phyloP scores from a whole-genome alignment of 2,888 invertebrate species.

The Octonoba sinensis region DNA sequence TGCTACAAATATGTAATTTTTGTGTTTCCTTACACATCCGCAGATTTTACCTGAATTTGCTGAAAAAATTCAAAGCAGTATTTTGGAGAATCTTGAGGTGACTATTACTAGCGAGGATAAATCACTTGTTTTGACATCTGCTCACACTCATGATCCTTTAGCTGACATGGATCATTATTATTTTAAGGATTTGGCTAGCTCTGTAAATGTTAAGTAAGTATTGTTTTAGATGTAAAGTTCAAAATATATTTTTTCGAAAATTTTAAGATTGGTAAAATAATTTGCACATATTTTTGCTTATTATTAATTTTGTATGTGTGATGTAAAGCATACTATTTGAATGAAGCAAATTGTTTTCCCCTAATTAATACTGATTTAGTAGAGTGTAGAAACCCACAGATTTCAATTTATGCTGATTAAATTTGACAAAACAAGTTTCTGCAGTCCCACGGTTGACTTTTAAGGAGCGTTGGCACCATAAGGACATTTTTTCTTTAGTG shows the following conservation, averaged over 20 bases:
- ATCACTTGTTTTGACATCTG: slow-evolving; percentile 74
- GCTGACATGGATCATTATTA: slow-evolving; percentile 80
- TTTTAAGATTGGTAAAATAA: neutral
- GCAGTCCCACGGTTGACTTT: too few relatives aligned
- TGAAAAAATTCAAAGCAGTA: slow-evolving; percentile 83
- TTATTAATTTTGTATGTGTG: too few relatives aligned
- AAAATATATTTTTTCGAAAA: neutral
- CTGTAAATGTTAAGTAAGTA: slow-evolving; percentile 74
- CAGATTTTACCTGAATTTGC: slow-evolving; percentile 94
- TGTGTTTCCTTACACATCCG: slow-evolving; percentile 26
- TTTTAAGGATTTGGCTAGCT: slow-evolving; percentile 75
- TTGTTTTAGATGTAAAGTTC: neutral
- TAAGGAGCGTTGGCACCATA: too few relatives aligned
- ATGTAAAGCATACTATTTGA: too few relatives aligned
- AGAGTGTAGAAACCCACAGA: too few relatives aligned
- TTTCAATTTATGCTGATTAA: too few relatives aligned
- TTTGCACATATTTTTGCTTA: too few relatives aligned
- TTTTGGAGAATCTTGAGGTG: slow-evolving; percentile 83
- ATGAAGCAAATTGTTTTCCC: too few relatives aligned
- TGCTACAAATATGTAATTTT: neutral
- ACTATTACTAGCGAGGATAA: slow-evolving; percentile 84
- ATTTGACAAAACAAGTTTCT: too few relatives aligned
- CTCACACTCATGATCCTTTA: slow-evolving; percentile 79
- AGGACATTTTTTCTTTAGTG: too few relatives aligned
- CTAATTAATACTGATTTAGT: too few relatives aligned